Base-by-base conservation (phyloP, 2,797 vertebrate species). In the Trematomus bernacchii region DNA sequence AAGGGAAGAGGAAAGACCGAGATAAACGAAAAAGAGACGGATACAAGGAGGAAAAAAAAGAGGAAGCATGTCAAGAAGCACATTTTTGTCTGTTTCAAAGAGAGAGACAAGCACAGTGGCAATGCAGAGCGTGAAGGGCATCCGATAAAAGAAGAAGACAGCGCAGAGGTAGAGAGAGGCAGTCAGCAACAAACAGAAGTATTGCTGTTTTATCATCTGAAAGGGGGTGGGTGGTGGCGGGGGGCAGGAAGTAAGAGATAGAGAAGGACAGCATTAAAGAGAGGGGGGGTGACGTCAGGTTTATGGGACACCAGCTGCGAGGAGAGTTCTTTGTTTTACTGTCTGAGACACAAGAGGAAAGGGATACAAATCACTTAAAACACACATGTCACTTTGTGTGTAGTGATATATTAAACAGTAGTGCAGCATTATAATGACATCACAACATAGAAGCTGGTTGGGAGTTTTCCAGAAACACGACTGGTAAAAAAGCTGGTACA, bases 241-340 rank as follows among this genome's bases (percentile, higher is more conserved):
- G n/a, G 18, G 19, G 66, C 50, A 69, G 63, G 53, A 64, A 57
- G 46, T 10, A 43, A 40, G 27, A 27, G 27, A 27, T 5, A 27
- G 4, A n/a, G 14, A 46, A 16, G 15, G 54, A 42, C 43, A 62
- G 68, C 23, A 47, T 61, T 48, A 67, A 57, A 46, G 60, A 72
- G 52, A 69, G 27, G 68, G 61, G 44, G 78, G 76, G 69, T 86
- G 87, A 87, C 77, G 83, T 89, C 82, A 87, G 82, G 43, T 82
- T 80, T 74, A 76, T 75, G 50, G 58, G 62, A 61, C 66, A 77
- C 55, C 63, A 43, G 73, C 70, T 81, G 85, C 82, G 80, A 65
- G 58, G 61, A 76, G 72, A 71, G 23, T 63, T 66, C 70, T 86
- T 83, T 82, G 79, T 88, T 80, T 80, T 69, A 64, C 73, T 14